Base-by-base conservation (phyloP, 1,140 invertebrate genomes). In the Rhagoletis zephyria region DNA sequence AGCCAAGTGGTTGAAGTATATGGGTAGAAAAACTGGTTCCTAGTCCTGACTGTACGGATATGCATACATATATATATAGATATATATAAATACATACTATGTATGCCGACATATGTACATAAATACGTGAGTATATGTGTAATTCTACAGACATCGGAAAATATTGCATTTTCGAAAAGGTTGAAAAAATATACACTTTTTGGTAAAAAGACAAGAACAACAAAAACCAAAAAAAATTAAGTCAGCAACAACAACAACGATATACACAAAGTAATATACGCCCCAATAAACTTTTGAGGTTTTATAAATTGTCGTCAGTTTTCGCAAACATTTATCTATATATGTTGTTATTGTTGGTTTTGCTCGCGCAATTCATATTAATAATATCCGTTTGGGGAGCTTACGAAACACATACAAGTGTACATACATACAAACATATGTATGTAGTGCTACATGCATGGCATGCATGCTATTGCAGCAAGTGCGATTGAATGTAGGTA, bases 351-450 rank as follows among this genome's bases (percentile, higher is more conserved):
- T 59, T 81, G 74, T 81, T 81, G 74, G 51, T 81, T 12, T 59
- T 30, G 61, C 14, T 19, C 3, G 16, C 86, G 86, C 59, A 12
- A 65, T 65, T 87, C 86, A 87, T 87, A 67, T 87, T 87, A 87
- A 87, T 87, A 87, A 87, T 70, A 87, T 87, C 86, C 86, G 86
- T 12, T 87, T 87, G 86, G 63, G 63, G 64, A 87, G 63, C 61
- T 86, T 63, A 65, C 45, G 42, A 77, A 16, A 77, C 42, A 70
- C 42, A 30, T 30, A 30, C 30, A 30, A 30, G 30, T 30, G 16
- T 77, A n/a, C 45, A 77, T 1, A 77, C 65, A 70, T 45, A 64
- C 7, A n/a, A 6, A 48, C 2, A 42, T 77, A 81, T 12, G 74
- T 81, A 59, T 81, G 16, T 30, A 48, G 48, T n/a, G 10, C 51